Base-by-base conservation (phyloP, 2,888 invertebrate genomes). In the Trimorus sp. region DNA sequence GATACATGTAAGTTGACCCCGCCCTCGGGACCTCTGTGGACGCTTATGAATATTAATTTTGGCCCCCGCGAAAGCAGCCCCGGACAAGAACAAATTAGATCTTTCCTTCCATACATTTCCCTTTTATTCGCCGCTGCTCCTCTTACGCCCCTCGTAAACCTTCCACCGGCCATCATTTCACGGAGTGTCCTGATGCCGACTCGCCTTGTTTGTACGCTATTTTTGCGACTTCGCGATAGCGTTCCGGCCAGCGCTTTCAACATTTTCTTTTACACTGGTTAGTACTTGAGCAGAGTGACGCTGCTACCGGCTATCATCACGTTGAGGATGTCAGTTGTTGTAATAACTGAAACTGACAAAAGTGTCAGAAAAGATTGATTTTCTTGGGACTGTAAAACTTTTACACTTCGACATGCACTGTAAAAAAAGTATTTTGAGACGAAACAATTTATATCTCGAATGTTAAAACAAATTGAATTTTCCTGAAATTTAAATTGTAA, bases 41-140 rank as follows among this genome's bases (percentile, higher is more conserved):
- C 91, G 91, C 91, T 91, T 91, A 91, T 91, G 91, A 91, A 91
- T 91, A 91, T 91, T 91, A 91, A 91, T 91, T 91, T 90, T 89
- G 86, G 85, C 87, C 88, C 85, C 84, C 85, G 74, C 88, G 88
- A 87, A 87, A 88, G 87, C 87, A 87, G 86, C 87, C 88, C 81
- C 89, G 89, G 90, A 91, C 91, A 90, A 90, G 90, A 91, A 91
- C 91, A 91, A 91, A 91, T 91, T 91, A 91, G 90, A 91, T 90
- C 91, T 91, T 91, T 90, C 90, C 91, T 91, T 91, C 90, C 90
- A 90, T 91, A 90, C 89, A 90, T 91, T 91, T 90, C 89, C 90
- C 90, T 90, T 91, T 91, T 91, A 91, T 91, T 90, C 88, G 86
- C 79, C 83, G 66, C 68, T 70, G 62, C 79, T 76, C 63, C 77